These are phyloP conservation scores for Embiotoca jacksoni DNA, from an alignment of 2,113 vertebrate species.

Conservation along the genomic window DNA sequence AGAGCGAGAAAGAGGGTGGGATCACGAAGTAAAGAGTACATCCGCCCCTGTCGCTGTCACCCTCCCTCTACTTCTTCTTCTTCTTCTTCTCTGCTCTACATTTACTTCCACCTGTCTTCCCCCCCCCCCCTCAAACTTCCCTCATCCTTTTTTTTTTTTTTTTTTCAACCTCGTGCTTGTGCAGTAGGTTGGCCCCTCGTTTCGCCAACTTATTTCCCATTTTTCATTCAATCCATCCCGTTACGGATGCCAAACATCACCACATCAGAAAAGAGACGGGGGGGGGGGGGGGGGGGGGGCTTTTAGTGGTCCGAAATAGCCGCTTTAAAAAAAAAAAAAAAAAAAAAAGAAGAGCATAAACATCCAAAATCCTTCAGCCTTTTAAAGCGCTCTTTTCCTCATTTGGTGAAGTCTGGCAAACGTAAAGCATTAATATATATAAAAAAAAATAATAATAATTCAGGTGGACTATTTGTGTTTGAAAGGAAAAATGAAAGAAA, in stretches of 20 bases:
- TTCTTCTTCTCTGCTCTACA: constrained; percentile 33
- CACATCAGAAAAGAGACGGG: constrained; percentile 53
- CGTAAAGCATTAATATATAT: neutral
- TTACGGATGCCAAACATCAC: constrained; percentile 67
- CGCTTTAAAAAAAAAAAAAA: neutral
- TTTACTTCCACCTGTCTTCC: constrained; percentile 49
- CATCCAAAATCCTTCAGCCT: constrained; percentile 1
- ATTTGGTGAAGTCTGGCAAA: constrained; percentile 74
- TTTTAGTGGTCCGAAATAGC: neutral
- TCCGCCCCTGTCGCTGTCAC: constrained; percentile 28
- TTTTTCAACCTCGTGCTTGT: constrained; percentile 42
- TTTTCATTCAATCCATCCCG: constrained; percentile 57
- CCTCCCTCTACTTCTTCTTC: constrained; percentile 33
- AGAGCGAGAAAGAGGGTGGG: neutral
- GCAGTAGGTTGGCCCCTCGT: constrained; percentile 46
- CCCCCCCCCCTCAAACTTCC: neutral
- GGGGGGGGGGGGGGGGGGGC: neutral
- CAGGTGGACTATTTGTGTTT: constrained; percentile 5
- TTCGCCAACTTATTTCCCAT: constrained; percentile 36
- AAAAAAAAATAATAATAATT: neutral
- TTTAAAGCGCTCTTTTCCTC: constrained; percentile 54
- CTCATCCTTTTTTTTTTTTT: constrained; percentile 22
- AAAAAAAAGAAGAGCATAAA: neutral
- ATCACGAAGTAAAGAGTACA: constrained; percentile 46
- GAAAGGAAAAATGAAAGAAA: constrained; percentile 34